phyloP scores from a whole-genome alignment of 2,113 vertebrate genomes.

The Loxodonta africana region DNA sequence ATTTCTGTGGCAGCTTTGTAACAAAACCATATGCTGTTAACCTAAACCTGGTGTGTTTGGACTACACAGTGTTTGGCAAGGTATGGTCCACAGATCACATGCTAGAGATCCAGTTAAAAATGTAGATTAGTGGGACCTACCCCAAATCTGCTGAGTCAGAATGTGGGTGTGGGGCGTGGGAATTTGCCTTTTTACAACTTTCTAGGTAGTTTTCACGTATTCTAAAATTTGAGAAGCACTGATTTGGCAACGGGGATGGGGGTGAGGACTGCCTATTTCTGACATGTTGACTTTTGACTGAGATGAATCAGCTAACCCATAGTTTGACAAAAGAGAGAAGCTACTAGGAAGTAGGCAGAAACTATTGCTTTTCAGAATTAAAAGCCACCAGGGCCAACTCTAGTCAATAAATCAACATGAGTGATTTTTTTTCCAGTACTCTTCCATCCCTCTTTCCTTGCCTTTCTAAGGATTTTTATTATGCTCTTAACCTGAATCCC shows the following conservation, averaged over 20 bases:
- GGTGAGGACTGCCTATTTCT: neutral
- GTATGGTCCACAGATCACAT: neutral
- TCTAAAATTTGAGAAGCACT: conserved; percentile 49
- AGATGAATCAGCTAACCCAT: neutral
- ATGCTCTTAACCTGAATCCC: neutral
- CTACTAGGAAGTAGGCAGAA: neutral
- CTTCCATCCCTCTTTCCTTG: neutral
- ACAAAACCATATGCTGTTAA: conserved; percentile 34
- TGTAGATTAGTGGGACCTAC: neutral
- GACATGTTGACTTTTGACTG: neutral
- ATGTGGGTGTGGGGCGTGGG: neutral
- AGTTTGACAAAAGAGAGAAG: neutral
- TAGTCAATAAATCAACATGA: neutral
- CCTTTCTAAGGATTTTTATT: conserved; percentile 10
- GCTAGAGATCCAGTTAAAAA: neutral
- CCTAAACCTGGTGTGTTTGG: neutral
- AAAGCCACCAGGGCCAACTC: neutral
- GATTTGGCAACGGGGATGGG: neutral
- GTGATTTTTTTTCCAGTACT: neutral
- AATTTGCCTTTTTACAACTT: conserved; percentile 9
- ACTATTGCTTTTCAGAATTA: neutral
- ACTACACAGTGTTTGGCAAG: conserved; percentile 4
- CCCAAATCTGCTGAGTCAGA: conserved; percentile 12
- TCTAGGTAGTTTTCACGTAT: conserved; percentile 33
- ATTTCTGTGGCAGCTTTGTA: conserved; percentile 44